Conservation (phyloP, 2,888 invertebrate genomes). For the Stegophylla sp. region DNA sequence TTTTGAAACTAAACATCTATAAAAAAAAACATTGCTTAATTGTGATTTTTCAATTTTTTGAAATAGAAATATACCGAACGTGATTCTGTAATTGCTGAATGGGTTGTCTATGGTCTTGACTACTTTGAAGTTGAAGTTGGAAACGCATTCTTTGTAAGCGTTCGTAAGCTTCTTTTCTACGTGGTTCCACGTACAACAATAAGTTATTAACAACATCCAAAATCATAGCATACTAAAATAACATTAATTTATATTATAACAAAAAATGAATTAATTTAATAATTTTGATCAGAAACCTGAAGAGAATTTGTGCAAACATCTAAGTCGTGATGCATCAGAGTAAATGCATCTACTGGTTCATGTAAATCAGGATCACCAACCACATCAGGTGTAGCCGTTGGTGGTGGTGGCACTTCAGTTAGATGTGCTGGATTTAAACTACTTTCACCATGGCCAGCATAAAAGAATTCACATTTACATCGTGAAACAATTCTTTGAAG, state of each 20-base stretch:
- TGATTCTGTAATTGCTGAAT: slow-evolving; percentile 90
- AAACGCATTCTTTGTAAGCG: slow-evolving; percentile 91
- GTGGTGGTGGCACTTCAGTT: slow-evolving; percentile 74
- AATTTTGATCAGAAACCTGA: slow-evolving; percentile 68
- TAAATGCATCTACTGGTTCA: slow-evolving; percentile 94
- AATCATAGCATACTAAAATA: slow-evolving; percentile 87
- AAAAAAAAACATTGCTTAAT: no score
- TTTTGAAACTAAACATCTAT: slow-evolving; percentile 77
- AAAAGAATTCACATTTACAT: slow-evolving; percentile 96
- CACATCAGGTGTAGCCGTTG: slow-evolving; percentile 76
- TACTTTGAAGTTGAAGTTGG: slow-evolving; percentile 87
- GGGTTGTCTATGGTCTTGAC: slow-evolving; percentile 88
- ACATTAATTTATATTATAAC: not conserved
- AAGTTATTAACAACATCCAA: slow-evolving; percentile 97
- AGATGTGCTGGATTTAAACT: slow-evolving; percentile 73
- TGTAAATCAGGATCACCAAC: slow-evolving; percentile 69
- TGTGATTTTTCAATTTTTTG: no score
- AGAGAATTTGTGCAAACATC: slow-evolving; percentile 96
- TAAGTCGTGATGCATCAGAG: slow-evolving; percentile 96
- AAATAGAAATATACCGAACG: slow-evolving; percentile 65
- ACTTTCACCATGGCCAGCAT: slow-evolving; percentile 89
- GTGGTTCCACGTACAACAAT: slow-evolving; percentile 93
- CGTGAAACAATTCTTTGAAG: slow-evolving; percentile 86
- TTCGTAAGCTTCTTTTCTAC: slow-evolving; percentile 88
- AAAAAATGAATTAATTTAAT: slow-evolving; percentile 23